Base-by-base conservation (phyloP, 1,140 invertebrate species). In the Cherax destructor region DNA sequence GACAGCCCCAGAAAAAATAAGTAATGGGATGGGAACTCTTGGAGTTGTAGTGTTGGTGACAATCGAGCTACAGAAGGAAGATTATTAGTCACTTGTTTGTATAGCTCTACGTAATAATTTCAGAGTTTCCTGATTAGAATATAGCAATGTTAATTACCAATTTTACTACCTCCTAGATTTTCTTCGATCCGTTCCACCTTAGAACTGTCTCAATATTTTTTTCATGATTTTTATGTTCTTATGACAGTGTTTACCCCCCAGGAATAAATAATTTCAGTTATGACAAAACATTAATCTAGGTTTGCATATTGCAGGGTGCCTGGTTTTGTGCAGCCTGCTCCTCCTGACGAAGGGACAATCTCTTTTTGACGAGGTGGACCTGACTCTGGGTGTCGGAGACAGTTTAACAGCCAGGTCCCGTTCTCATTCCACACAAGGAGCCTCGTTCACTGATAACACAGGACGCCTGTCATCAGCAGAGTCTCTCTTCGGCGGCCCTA, bases 401-500 rank as follows among this genome's bases (percentile, higher is more conserved):
- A 16, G 11, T n/a, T 18, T 13, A 21, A 5, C 59, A 47, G 16
- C 30, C 2, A 49, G 3, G 30, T 3, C 77, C 16, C 18, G 3
- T 4, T 21, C 69, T 30, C 10, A 41, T 21, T 77, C 72, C 50
- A 52, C 13, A 30, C 61, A 30, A n/a, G 18, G 21, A 30, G 47
- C 83, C 50, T 11, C 30, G 11, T 11, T 61, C 13, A 13, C 47
- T 49, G 47, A 24, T n/a, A 7, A n/a, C 4, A 30, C 7, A 16
- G 61, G 18, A 65, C 61, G 18, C 61, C 16, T 6, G 18, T 30
- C 56, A 59, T 72, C 52, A 9, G 77, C 59, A n/a, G 76, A 79
- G n/a, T 91, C 89, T 30, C 89, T 91, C 47, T 91, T 91, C 59
- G 89, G 89, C 3, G 89, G 89, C 41, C 59, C 72, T 10, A 79